Evolutionary conservation across 1,140 invertebrate species (phyloP), one percentile per base, ranked within the genome.

Genomic region (Trichoplusia ni): DNA sequence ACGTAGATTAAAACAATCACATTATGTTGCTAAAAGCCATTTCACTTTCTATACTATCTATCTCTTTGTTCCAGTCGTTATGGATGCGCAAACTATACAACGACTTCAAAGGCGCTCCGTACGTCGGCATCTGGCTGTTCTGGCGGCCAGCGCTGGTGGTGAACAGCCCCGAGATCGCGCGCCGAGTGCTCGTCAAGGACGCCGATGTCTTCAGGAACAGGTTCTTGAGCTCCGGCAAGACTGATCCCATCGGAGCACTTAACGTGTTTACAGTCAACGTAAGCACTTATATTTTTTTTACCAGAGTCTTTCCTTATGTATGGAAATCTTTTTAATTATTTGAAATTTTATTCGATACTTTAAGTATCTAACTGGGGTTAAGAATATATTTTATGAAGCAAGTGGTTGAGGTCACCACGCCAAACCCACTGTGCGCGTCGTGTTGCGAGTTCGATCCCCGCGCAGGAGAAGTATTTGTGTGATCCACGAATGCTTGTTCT

Each of bases 101-200:
- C 4, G 38, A 67, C 8, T 62, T 62, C 19, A 31, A 27, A 16
- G n/a, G n/a, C n/a, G 13, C 42, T 11, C 65, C 65, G 6, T 63
- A 63, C 19, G 49, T 67, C 8, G 65, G 88, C 0, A 79, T 87
- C 4, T 87, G 79, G 73, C 56, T 84, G 14, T 81, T 84, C 33
- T 79, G 79, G 59, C 74, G 69, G 19, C 86, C 86, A 9, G 72
- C 75, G 19, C 61, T 91, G 6, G 64, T 92, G 1, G 51, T 92
- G 1, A 74, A 81, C 53, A 82, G 81, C 51, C 83, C 81, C 0
- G 84, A 91, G 11, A 65, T 92, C 1, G 84, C 91, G 11, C 84
- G 88, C 49, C 66, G 71, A 5, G 73, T 92, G 4, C 69, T 91
- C 0, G 72, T 92, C 4, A 84, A 82, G 60, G 90, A 92, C 64